These are phyloP conservation scores for Thunnus thynnus DNA, from an alignment of 2,113 vertebrate species.

Conservation along the genomic window DNA sequence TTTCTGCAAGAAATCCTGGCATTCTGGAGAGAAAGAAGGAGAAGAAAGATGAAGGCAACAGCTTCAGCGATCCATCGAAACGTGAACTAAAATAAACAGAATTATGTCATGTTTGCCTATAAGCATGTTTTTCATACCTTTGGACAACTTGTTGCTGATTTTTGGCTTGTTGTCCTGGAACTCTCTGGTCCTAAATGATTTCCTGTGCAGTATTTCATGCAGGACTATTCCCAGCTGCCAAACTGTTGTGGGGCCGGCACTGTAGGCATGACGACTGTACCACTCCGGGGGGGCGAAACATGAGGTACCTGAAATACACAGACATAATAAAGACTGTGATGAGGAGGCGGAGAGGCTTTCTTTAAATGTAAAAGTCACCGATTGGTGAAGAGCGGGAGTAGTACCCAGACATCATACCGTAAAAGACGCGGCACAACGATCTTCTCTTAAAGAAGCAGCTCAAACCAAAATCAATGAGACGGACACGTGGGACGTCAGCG, in stretches of 20 bases:
- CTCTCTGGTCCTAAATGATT: background rate
- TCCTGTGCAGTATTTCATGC: background rate
- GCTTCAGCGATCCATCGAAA: background rate
- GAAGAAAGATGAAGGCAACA: background rate
- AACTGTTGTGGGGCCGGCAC: constrained; percentile 20
- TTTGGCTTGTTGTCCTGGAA: background rate
- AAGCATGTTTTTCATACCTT: background rate
- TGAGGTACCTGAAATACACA: background rate
- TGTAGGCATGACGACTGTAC: background rate
- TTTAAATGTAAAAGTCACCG: background rate
- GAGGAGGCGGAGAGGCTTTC: too few relatives aligned
- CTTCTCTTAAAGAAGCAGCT: background rate
- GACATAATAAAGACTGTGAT: background rate
- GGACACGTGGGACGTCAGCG: background rate
- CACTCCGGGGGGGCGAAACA: constrained; percentile 21
- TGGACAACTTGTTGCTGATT: background rate
- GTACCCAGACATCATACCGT: constrained; percentile 18
- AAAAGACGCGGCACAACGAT: background rate
- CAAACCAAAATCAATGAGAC: constrained; percentile 27
- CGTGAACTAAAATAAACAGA: too few relatives aligned
- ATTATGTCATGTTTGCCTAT: too few relatives aligned
- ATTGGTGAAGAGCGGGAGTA: too few relatives aligned
- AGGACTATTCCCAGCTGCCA: constrained; percentile 38
- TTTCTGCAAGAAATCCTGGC: background rate
- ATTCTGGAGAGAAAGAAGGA: background rate